Percentiles rank a stretch among this genome's conserved stretches.
Evolutionary conservation across 2,888 invertebrate genomes (phyloP).

Genomic region (Lysandra coridon): DNA sequence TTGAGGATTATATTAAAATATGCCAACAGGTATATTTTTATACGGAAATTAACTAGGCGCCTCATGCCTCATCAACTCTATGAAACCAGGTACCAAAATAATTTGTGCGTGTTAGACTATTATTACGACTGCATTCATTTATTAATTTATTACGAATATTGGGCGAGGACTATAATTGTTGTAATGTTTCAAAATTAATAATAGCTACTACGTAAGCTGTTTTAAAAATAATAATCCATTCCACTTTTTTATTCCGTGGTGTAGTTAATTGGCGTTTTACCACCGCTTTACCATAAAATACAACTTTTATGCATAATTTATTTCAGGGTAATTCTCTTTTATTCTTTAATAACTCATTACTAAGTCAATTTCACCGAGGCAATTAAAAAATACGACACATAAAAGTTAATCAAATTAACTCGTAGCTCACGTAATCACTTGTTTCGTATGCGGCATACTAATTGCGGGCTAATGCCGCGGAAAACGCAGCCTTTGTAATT

Average conservation of each 20-base stretch:
- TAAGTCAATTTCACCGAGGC: slow-evolving; percentile 4
- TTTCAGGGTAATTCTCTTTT: neutral
- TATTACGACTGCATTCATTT: neutral
- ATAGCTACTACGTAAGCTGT: neutral
- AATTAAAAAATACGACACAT: slow-evolving; percentile 16
- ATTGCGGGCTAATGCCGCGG: neutral
- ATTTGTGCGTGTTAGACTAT: neutral
- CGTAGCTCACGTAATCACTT: slow-evolving; percentile 15
- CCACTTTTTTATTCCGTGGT: too few species aligned
- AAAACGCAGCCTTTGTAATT: slow-evolving; percentile 6
- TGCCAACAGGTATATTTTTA: neutral
- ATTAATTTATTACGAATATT: too few species aligned
- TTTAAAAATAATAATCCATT: neutral
- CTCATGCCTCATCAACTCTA: neutral
- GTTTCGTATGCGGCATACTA: slow-evolving; percentile 22
- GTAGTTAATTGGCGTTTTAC: neutral
- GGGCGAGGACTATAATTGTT: neutral
- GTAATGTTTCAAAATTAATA: neutral
- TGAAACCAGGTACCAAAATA: neutral
- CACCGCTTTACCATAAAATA: neutral
- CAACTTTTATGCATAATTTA: neutral
- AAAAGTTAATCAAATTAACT: slow-evolving; percentile 18
- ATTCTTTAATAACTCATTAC: neutral
- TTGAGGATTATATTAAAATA: neutral
- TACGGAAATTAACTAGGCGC: too few species aligned